Evolutionary conservation across 2,113 vertebrate species (phyloP).

Genomic region (Archilochus colubris): DNA sequence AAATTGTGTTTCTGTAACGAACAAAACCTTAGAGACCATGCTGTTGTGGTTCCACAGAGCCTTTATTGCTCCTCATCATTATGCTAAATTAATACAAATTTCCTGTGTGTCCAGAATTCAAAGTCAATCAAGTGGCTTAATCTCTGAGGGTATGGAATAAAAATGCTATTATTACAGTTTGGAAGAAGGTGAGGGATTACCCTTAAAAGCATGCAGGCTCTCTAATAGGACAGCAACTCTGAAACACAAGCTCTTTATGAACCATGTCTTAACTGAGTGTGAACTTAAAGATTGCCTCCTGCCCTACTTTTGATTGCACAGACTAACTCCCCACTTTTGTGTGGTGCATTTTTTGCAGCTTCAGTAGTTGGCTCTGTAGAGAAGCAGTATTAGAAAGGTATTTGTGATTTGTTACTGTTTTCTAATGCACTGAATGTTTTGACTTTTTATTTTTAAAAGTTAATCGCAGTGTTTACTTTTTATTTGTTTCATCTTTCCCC

Average conservation of each 20-base stretch:
- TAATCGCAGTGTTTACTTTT: constrained; percentile 45
- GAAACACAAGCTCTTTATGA: background rate
- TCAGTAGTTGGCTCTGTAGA: background rate
- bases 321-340: background rate
- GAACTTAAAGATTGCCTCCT: constrained; percentile 12
- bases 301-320: constrained; percentile 25
- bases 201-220: constrained; percentile 34
- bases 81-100: constrained; percentile 74
- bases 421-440: constrained; percentile 53
- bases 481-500: constrained; percentile 49
- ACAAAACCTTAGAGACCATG: constrained; percentile 60
- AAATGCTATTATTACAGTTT: constrained; percentile 66
- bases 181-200: constrained; percentile 49
- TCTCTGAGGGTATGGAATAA: constrained; percentile 57
- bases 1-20: constrained; percentile 63
- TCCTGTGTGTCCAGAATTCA: constrained; percentile 73
- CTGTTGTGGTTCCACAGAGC: constrained; percentile 56
- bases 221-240: constrained; percentile 40
- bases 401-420: constrained; percentile 58
- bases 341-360: constrained; percentile 5
- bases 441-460: constrained; percentile 40
- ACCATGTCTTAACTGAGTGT: background rate
- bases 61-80: constrained; percentile 67
- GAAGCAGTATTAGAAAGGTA: constrained; percentile 32
- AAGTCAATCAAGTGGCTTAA: constrained; percentile 68